These are phyloP conservation scores for Zootermopsis nevadensis DNA, from an alignment of 2,888 invertebrate species.

Conservation along the genomic window DNA sequence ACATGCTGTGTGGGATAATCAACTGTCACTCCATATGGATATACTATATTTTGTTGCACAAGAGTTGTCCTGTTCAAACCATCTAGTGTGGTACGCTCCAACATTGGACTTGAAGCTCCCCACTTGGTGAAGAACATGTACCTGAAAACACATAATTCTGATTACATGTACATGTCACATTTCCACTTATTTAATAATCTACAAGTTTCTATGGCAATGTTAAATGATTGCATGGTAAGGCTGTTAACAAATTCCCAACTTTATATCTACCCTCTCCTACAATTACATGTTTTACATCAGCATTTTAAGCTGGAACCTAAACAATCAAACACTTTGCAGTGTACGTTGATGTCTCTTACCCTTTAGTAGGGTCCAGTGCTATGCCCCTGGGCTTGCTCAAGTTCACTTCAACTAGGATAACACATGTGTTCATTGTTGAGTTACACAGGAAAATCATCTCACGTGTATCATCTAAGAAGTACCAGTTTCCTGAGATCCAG, in stretches of 20 bases:
- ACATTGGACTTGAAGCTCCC: conserved; percentile 72
- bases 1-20: conserved; percentile 78
- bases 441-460: conserved; percentile 80
- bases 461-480: conserved; percentile 77
- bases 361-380: conserved; percentile 82
- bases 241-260: too few species aligned
- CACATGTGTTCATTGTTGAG: conserved; percentile 72
- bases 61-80: conserved; percentile 72
- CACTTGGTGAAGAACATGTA: conserved; percentile 83
- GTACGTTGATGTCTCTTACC: conserved; percentile 61
- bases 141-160: conserved; percentile 59
- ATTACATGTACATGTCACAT: too few species aligned
- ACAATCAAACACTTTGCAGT: background rate
- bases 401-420: conserved; percentile 74
- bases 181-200: too few species aligned
- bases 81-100: conserved; percentile 75
- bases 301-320: too few species aligned
- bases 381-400: conserved; percentile 78
- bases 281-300: too few species aligned
- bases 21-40: conserved; percentile 78
- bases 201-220: too few species aligned
- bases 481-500: conserved; percentile 91
- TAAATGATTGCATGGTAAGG: too few species aligned
- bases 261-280: too few species aligned
- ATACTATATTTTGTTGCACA: conserved; percentile 77